phyloP scores from a whole-genome alignment of 2,113 vertebrate genomes.

The Oncorhynchus tshawytscha region DNA sequence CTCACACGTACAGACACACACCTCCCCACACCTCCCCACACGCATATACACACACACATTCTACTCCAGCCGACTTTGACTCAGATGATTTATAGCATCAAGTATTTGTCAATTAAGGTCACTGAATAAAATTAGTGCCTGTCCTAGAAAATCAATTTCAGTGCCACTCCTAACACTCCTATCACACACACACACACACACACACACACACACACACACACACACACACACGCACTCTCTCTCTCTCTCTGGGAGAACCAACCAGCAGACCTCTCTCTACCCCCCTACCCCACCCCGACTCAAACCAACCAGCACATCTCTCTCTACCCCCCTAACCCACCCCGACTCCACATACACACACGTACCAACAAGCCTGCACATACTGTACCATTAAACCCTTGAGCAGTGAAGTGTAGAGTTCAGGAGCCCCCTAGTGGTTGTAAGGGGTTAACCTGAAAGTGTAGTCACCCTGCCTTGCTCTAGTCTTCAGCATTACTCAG shows the following conservation, averaged over 20 bases:
- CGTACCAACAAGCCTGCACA: conserved; percentile 17
- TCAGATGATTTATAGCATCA: conserved; percentile 75
- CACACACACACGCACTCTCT: background rate
- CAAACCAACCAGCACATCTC: too few relatives aligned
- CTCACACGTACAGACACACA: conserved; percentile 17
- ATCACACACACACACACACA: background rate
- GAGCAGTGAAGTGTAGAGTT: conserved; percentile 50
- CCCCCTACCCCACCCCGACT: too few relatives aligned
- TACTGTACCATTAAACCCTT: conserved; percentile 1
- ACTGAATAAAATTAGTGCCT: conserved; percentile 76
- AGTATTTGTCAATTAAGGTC: conserved; percentile 82
- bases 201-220: conserved; percentile 32
- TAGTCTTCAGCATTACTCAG: background rate
- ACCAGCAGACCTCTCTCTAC: too few relatives aligned
- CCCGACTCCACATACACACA: background rate
- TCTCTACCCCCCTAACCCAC: too few relatives aligned
- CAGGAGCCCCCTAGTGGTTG: conserved; percentile 72
- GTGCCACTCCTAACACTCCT: conserved; percentile 36
- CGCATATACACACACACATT: conserved; percentile 24
- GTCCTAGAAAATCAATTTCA: conserved; percentile 71
- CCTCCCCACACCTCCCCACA: conserved; percentile 44
- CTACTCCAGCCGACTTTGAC: conserved; percentile 25
- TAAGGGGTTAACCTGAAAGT: background rate
- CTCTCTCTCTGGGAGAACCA: too few relatives aligned
- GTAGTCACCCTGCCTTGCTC: background rate